These are phyloP conservation scores for Himalopsyche anomala DNA, from an alignment of 2,888 invertebrate species.

Conservation along the genomic window DNA sequence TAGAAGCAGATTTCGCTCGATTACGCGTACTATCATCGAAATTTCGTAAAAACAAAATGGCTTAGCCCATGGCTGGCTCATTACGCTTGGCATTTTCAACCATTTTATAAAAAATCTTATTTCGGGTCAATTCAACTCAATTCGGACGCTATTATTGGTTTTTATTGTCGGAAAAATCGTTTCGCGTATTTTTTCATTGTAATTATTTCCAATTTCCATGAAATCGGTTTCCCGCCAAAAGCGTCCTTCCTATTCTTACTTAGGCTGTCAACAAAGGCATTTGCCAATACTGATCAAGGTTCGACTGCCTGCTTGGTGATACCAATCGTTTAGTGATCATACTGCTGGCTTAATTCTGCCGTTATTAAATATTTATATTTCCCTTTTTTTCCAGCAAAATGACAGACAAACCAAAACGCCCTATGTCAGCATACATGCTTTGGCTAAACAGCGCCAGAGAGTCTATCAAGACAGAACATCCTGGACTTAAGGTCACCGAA, in stretches of 20 bases:
- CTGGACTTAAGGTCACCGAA: slow-evolving; percentile 94
- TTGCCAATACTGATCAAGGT: slow-evolving; percentile 50
- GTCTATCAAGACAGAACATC: slow-evolving; percentile 91
- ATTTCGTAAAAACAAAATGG: slow-evolving; percentile 79
- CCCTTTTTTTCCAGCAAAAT: slow-evolving; percentile 71
- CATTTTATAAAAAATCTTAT: slow-evolving; percentile 66
- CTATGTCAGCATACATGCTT: slow-evolving; percentile 94
- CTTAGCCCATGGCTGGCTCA: slow-evolving; percentile 70
- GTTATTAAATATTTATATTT: not conserved
- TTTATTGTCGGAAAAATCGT: slow-evolving; percentile 50
- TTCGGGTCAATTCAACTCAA: slow-evolving; percentile 65
- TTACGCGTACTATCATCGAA: slow-evolving; percentile 70
- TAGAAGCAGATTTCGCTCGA: slow-evolving; percentile 70
- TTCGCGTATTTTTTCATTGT: slow-evolving; percentile 59
- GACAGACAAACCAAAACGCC: slow-evolving; percentile 95
- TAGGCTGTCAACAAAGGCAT: slow-evolving; percentile 59
- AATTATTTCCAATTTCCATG: slow-evolving; percentile 67
- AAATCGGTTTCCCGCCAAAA: slow-evolving; percentile 76
- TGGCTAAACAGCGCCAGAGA: slow-evolving; percentile 95
- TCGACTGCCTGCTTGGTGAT: not conserved
- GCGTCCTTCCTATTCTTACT: slow-evolving; percentile 68
- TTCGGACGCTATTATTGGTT: slow-evolving; percentile 47
- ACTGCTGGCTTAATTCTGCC: not conserved
- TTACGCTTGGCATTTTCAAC: slow-evolving; percentile 61
- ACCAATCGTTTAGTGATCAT: not conserved